Conservation (phyloP, 2,797 vertebrate species). For the Mus minutoides region DNA sequence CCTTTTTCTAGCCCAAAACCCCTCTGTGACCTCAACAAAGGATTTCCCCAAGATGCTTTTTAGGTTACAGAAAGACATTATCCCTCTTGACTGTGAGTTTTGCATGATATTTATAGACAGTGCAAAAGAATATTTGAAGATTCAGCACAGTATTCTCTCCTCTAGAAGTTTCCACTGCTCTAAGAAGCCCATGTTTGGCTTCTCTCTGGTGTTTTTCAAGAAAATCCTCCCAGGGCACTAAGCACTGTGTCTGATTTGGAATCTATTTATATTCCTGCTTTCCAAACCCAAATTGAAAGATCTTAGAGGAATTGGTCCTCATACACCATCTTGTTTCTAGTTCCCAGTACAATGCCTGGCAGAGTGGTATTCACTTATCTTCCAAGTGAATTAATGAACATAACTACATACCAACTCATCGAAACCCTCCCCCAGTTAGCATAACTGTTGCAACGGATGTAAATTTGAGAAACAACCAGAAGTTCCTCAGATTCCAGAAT, state of each 20-base stretch:
- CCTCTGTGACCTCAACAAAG: not conserved
- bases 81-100: not conserved
- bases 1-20: not conserved
- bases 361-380: not conserved
- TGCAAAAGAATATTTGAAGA: not conserved
- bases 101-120: not conserved
- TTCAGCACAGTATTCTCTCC: not conserved
- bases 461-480: not conserved
- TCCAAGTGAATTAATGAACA: not conserved
- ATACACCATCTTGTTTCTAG: not conserved
- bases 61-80: not conserved
- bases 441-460: not conserved
- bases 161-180: not conserved
- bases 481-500: not conserved
- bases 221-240: not conserved
- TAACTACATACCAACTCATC: not conserved
- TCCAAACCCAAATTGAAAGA: not conserved
- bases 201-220: not conserved
- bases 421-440: not conserved
- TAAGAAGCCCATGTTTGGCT: not conserved
- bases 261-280: not conserved
- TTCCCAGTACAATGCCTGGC: not conserved
- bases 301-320: not conserved
- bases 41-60: not conserved
- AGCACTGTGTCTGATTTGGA: not conserved